Evolutionary conservation across 2,797 vertebrate species (phyloP).

Genomic region (Megalops cyprinoides): DNA sequence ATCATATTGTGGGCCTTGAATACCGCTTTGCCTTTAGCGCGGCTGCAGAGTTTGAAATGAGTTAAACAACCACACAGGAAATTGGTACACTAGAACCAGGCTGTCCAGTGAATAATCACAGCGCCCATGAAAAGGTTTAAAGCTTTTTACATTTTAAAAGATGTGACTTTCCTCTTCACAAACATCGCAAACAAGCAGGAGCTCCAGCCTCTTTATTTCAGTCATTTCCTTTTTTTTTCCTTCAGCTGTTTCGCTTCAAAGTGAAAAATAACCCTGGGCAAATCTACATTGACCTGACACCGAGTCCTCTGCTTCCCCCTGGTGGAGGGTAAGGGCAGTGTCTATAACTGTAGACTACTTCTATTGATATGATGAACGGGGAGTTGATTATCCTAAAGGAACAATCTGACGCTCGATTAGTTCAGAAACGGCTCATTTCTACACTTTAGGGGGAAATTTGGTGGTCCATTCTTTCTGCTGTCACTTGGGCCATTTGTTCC

Average conservation of each 20-base stretch:
- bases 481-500: constrained; percentile 17
- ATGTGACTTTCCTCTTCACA: not conserved
- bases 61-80: not conserved
- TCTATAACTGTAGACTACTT: not conserved
- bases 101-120: not conserved
- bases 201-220: not conserved
- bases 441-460: not conserved
- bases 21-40: not conserved
- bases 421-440: not conserved
- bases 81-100: not conserved
- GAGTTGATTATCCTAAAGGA: not conserved
- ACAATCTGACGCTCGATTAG: constrained; percentile 7
- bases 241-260: not conserved
- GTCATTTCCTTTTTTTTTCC: not conserved
- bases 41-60: not conserved
- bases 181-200: not conserved
- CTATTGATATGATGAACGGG: not conserved
- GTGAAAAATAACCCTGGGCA: not conserved
- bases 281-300: not conserved
- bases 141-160: not conserved
- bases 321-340: constrained; percentile 1
- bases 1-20: not conserved
- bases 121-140: not conserved
- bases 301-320: not conserved
- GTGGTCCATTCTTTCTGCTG: not conserved